Evolutionary conservation across 2,797 vertebrate genomes (phyloP).

Genomic region (Geotria australis): DNA sequence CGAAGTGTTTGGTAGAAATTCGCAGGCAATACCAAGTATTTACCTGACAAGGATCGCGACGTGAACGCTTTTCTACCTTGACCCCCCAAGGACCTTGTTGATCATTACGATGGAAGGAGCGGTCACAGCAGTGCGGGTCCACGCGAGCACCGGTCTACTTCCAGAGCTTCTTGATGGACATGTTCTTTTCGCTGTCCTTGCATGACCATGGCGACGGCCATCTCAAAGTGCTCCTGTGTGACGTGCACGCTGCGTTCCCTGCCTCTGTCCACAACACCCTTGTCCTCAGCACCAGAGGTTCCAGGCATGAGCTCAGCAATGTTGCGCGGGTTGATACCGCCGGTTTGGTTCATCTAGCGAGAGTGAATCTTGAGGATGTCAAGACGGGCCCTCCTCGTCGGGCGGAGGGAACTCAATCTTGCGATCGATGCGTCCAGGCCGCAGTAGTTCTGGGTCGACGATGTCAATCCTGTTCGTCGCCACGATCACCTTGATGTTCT

Average conservation of each 20-base stretch:
- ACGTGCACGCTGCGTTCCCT: constrained; percentile 76
- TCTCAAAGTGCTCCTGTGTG: constrained; percentile 92
- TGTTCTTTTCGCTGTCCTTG: constrained; percentile 97
- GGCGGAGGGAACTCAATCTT: constrained; percentile 96
- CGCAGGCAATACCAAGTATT: too few relatives aligned
- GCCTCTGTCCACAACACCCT: constrained; percentile 96
- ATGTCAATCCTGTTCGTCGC: constrained; percentile 93
- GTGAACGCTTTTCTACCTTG: too few relatives aligned
- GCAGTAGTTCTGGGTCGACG: constrained; percentile 67
- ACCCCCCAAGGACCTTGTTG: too few relatives aligned
- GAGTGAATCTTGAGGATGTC: constrained; percentile 97
- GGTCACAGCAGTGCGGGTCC: background rate
- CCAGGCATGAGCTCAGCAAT: constrained; percentile 95
- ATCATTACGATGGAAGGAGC: too few relatives aligned
- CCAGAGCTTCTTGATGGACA: constrained; percentile 99
- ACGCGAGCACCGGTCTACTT: constrained; percentile 19
- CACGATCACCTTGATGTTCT: constrained; percentile 99
- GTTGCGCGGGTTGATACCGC: constrained; percentile 83
- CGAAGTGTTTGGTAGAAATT: too few relatives aligned
- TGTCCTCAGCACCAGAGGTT: constrained; percentile 80
- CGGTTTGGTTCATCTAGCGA: constrained; percentile 88
- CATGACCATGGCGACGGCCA: constrained; percentile 83
- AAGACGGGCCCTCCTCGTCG: constrained; percentile 86
- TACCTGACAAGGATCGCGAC: too few relatives aligned
- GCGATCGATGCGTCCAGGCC: constrained; percentile 80